A percentile compares a stretch with the other conserved stretches of the same genome.
Conservation (phyloP, 2,797 vertebrate species). For the Pseudomugil gertrudae region DNA sequence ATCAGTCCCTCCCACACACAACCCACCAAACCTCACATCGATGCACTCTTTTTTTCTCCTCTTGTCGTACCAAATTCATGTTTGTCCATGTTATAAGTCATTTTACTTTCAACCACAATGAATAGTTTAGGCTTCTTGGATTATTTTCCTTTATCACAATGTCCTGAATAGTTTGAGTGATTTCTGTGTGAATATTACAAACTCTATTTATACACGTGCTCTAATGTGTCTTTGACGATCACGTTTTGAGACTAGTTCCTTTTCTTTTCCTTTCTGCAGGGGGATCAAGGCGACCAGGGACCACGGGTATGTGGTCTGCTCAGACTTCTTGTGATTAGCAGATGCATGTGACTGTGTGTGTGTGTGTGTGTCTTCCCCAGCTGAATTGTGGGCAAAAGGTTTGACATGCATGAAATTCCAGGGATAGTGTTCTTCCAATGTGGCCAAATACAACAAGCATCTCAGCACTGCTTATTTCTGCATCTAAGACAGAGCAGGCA, state of each 20-base stretch:
- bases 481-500: constrained; percentile 50
- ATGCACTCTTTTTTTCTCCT: constrained; percentile 39
- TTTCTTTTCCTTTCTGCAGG: constrained; percentile 86
- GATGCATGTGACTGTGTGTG: constrained; percentile 65
- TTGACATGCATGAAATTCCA: constrained; percentile 78
- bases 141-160: constrained; percentile 73
- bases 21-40: constrained; percentile 62
- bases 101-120: constrained; percentile 71
- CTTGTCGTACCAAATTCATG: constrained; percentile 54
- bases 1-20: constrained; percentile 30
- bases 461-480: constrained; percentile 59
- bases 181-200: constrained; percentile 48
- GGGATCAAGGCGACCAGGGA: constrained; percentile 99
- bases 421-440: constrained; percentile 66
- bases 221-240: constrained; percentile 21
- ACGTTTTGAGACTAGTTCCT: constrained; percentile 48
- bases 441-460: constrained; percentile 76
- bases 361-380: constrained; percentile 60
- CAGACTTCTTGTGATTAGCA: constrained; percentile 67
- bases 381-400: constrained; percentile 71
- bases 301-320: constrained; percentile 91
- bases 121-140: constrained; percentile 72
- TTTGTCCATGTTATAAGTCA: constrained; percentile 79
- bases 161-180: constrained; percentile 65
- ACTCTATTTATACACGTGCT: constrained; percentile 18